These are phyloP conservation scores for Pampus argenteus DNA, from an alignment of 2,797 vertebrate genomes.

Conservation along the genomic window DNA sequence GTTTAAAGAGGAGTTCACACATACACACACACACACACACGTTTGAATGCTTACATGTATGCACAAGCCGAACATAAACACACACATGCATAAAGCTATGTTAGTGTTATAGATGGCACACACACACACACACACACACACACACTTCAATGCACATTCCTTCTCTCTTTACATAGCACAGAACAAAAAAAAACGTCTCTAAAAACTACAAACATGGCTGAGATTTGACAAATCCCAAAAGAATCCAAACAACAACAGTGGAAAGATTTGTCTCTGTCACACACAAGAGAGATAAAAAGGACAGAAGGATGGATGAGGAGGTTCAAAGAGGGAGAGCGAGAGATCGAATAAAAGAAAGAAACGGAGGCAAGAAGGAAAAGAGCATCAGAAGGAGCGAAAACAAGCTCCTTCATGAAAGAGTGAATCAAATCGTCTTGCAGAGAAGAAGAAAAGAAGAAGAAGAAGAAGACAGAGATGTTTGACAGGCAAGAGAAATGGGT, in stretches of 20 bases:
- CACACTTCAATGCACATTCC: slow-evolving; percentile 31
- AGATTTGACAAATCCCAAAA: slow-evolving; percentile 67
- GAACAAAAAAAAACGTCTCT: neutral
- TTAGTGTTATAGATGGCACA: slow-evolving; percentile 13
- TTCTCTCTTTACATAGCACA: slow-evolving; percentile 27
- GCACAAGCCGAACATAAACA: slow-evolving; percentile 6
- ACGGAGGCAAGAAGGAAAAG: neutral
- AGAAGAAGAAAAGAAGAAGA: slow-evolving; percentile 39
- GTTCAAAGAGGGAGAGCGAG: neutral
- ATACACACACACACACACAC: slow-evolving; percentile 30
- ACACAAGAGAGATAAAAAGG: neutral
- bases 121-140: slow-evolving; percentile 8
- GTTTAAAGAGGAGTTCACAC: slow-evolving; percentile 51
- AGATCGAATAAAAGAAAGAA: neutral
- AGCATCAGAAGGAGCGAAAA: neutral
- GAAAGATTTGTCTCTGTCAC: slow-evolving; percentile 48
- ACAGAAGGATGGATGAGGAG: neutral
- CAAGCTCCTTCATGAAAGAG: neutral
- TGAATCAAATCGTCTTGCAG: slow-evolving; percentile 30
- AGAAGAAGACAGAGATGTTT: slow-evolving; percentile 42
- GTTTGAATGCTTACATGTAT: neutral
- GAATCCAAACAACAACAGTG: slow-evolving; percentile 72
- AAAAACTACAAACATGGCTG: slow-evolving; percentile 77
- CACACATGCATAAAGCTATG: slow-evolving; percentile 16
- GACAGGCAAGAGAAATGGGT: slow-evolving; percentile 52